Percentiles rank a stretch among this genome's conserved stretches.
Evolutionary conservation across 2,888 invertebrate genomes (phyloP).

Genomic region (Metalampra italica): DNA sequence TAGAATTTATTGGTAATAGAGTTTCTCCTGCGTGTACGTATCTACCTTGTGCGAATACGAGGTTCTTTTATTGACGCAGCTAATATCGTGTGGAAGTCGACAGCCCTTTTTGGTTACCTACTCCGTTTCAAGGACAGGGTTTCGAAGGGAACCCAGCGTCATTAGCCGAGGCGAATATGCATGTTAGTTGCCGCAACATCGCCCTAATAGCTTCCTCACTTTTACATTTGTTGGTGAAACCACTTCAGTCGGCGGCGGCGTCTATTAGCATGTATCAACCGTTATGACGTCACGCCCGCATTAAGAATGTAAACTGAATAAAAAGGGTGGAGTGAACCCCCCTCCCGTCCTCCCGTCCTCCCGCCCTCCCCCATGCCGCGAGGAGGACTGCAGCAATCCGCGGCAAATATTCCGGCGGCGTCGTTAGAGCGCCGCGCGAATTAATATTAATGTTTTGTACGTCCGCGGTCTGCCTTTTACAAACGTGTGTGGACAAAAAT

Average conservation of each 20-base stretch:
- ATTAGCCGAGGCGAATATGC: no score
- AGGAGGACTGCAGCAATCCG: not conserved
- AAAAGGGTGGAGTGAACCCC: not conserved
- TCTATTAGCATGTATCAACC: not conserved
- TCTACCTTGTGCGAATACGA: not conserved
- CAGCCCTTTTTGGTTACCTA: not conserved
- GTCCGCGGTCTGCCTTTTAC: not conserved
- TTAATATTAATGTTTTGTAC: slow-evolving; percentile 16
- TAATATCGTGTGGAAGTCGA: not conserved
- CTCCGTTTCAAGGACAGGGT: not conserved
- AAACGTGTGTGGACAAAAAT: no score
- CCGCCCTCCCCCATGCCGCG: not conserved
- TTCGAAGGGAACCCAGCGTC: no score
- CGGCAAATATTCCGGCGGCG: slow-evolving; percentile 12
- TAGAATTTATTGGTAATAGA: not conserved
- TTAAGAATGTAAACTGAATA: not conserved
- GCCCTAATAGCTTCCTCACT: not conserved
- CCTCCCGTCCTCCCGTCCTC: not conserved
- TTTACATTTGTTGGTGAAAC: no score
- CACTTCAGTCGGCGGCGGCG: not conserved
- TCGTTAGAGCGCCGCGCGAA: slow-evolving; percentile 10
- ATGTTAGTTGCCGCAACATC: not conserved
- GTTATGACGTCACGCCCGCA: not conserved
- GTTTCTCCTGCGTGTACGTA: not conserved
- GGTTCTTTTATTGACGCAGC: not conserved